Percentiles rank a stretch among this genome's conserved stretches.
phyloP scores from a whole-genome alignment of 2,888 invertebrate species.

The Hypselothyrea guttata region DNA sequence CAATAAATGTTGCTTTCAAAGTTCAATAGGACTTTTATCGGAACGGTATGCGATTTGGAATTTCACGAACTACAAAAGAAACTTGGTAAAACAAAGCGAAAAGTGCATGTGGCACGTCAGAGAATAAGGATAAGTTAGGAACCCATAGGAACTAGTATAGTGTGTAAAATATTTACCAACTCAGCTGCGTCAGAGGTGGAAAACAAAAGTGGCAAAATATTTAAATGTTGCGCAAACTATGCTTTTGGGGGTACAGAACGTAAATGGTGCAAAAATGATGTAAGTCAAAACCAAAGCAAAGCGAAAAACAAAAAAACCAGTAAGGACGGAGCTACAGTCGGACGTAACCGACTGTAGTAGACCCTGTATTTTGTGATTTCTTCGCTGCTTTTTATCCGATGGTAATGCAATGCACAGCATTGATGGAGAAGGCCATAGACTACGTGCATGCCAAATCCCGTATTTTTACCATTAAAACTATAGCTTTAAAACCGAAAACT shows the following conservation, averaged over 20 bases:
- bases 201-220: constrained; percentile 63
- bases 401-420: too few species aligned
- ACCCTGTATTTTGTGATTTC: too few species aligned
- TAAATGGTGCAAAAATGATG: constrained; percentile 22
- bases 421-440: too few species aligned
- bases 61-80: constrained; percentile 2
- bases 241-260: constrained; percentile 33
- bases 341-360: too few species aligned
- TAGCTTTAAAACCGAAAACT: too few species aligned
- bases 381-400: too few species aligned
- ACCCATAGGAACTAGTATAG: constrained; percentile 12
- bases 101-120: constrained; percentile 39
- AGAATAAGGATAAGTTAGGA: constrained; percentile 14
- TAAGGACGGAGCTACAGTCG: too few species aligned
- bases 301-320: constrained; percentile 8
- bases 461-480: too few species aligned
- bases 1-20: background rate
- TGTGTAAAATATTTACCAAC: constrained; percentile 4
- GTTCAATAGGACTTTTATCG: background rate
- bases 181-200: constrained; percentile 47
- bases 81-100: constrained; percentile 16
- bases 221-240: constrained; percentile 66
- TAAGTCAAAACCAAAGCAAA: constrained; percentile 12
- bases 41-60: constrained; percentile 6
- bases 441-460: too few species aligned